Conservation (phyloP, 2,888 invertebrate genomes). For the Tethea ocularis region DNA sequence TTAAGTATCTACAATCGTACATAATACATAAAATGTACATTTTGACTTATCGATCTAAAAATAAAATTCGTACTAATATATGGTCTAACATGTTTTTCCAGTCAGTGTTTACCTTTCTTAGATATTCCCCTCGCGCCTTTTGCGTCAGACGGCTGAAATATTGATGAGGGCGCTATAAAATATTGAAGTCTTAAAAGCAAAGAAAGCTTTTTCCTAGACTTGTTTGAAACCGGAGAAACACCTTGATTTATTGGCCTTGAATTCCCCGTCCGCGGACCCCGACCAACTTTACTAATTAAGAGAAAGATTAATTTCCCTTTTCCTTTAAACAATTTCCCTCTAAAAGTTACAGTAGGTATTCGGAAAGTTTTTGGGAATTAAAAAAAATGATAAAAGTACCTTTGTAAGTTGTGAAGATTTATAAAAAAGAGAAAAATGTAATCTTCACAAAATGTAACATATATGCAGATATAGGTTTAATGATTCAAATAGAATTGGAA, state of each 20-base stretch:
- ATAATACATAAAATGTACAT: background rate
- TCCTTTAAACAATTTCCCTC: slow-evolving; percentile 76
- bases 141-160: slow-evolving; percentile 49
- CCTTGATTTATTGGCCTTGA: slow-evolving; percentile 80
- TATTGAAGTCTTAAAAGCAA: slow-evolving; percentile 61
- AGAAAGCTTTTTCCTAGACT: slow-evolving; percentile 52
- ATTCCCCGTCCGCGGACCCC: slow-evolving; percentile 62
- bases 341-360: slow-evolving; percentile 58
- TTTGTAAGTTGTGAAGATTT: background rate
- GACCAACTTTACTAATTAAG: slow-evolving; percentile 80
- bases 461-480: no score
- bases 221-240: slow-evolving; percentile 63
- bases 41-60: no score
- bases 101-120: background rate
- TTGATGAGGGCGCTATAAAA: slow-evolving; percentile 55
- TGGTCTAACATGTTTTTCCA: background rate
- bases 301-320: slow-evolving; percentile 80
- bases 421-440: no score
- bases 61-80: no score
- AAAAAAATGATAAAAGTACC: slow-evolving; percentile 31
- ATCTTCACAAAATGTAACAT: no score
- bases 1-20: background rate
- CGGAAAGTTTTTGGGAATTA: slow-evolving; percentile 46
- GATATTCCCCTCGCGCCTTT: slow-evolving; percentile 16
- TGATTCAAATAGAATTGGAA: background rate